These are phyloP conservation scores for Columba guinea DNA, from an alignment of 2,797 vertebrate genomes.

Conservation along the genomic window DNA sequence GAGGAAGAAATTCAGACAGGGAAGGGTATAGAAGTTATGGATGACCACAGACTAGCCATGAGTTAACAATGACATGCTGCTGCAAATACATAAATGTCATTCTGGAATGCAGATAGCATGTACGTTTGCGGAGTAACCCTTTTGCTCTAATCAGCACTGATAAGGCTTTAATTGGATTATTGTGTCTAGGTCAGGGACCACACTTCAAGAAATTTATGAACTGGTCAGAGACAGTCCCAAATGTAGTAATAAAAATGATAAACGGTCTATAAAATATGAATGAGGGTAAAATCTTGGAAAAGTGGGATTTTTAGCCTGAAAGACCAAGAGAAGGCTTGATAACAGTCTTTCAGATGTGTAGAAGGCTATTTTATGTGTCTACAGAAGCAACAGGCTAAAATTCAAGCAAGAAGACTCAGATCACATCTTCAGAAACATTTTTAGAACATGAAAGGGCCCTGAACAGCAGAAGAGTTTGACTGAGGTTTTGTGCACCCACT, in stretches of 20 bases:
- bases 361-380: neutral
- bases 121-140: neutral
- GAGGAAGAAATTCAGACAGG: neutral
- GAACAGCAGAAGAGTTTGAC: neutral
- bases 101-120: neutral
- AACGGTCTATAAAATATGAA: neutral
- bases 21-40: neutral
- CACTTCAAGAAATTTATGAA: neutral
- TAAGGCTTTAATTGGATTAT: neutral
- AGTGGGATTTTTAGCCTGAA: neutral
- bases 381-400: neutral
- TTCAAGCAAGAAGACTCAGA: neutral
- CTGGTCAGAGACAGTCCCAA: neutral
- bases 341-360: neutral
- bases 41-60: neutral
- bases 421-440: neutral
- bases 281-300: neutral
- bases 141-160: constrained; percentile 6
- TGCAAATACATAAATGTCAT: neutral
- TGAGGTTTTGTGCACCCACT: neutral
- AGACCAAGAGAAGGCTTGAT: neutral
- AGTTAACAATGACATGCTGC: neutral
- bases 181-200: constrained; percentile 12
- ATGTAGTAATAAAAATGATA: constrained; percentile 9
- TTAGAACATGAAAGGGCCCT: neutral